Base-by-base conservation (phyloP, 2,113 vertebrate species). In the Gallinago media region DNA sequence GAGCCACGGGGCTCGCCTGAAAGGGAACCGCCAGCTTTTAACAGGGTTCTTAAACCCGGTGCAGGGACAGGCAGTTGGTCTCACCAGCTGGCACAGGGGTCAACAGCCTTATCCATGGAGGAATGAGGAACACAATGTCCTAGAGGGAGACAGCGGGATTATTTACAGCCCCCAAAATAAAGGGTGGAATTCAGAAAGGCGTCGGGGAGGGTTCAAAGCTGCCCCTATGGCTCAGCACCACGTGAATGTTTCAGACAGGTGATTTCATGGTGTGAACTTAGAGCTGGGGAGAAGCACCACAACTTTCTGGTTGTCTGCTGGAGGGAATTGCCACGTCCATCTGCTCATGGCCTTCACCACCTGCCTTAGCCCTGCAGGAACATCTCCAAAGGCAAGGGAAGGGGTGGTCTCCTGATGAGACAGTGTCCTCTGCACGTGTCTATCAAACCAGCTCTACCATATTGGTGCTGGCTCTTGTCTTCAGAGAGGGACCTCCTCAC, bases 71-170 rank as follows among this genome's bases (percentile, higher is more conserved):
- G 0, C 5, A 0, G 25, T 34, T 42, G 81, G 83, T 74, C 80
- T 17, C 87, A 34, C 34, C 75, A 8, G 61, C 75, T 70, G 89
- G 89, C 89, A 73, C 71, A 5, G 40, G 90, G 82, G 67, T 44
- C 87, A 49, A 13, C 1, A 8, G 58, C 55, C 49, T 75, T 62
- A 70, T 88, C 93, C 42, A 2, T 50, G 55, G 54, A 94, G 82
- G 94, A 97, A 95, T 36, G 94, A 96, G 94, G 95, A 96, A 93
- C 92, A 7, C 14, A 0, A 1, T 5, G 77, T 83, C 50, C 92
- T 42, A 1, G 49, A 49, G 84, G 92, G 79, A 88, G 71, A 31
- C 58, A 42, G 54, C 5, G 1, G 91, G 44, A 14, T 89, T 62
- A 38, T 76, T 93, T 76, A 80, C 85, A 80, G 81, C 78, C 1